A percentile compares a stretch with the other conserved stretches of the same genome.
phyloP scores from a whole-genome alignment of 2,888 invertebrate genomes.

The Ecdyonurus torrentis region DNA sequence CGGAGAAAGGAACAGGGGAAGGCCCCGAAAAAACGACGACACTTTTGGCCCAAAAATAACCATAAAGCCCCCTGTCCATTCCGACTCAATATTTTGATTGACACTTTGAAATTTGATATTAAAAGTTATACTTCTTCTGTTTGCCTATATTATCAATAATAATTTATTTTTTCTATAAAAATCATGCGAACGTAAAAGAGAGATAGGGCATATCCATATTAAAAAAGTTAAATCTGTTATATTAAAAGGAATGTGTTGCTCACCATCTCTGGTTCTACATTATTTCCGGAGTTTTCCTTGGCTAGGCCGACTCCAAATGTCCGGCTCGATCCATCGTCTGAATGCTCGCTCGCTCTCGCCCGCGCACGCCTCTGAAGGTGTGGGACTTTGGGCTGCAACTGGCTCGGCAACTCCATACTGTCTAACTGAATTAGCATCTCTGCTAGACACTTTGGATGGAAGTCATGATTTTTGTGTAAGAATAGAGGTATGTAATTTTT shows the following conservation, averaged over 20 bases:
- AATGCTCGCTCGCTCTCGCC: not conserved
- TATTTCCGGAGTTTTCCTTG: not conserved
- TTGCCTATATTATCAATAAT: constrained; percentile 13
- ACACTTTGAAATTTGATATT: constrained; percentile 16
- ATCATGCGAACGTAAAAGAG: constrained; percentile 11
- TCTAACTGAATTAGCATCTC: not conserved
- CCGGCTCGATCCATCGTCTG: not conserved
- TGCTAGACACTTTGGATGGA: not conserved
- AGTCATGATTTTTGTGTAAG: not conserved
- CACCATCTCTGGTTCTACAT: not conserved
- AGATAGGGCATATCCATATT: constrained; percentile 5
- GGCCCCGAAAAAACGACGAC: constrained; percentile 19
- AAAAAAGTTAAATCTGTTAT: not conserved
- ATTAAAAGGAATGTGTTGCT: not conserved
- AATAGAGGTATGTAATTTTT: not conserved
- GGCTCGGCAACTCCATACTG: not conserved
- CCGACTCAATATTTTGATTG: constrained; percentile 15
- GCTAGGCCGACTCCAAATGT: not conserved
- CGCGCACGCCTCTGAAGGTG: not conserved
- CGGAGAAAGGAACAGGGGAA: constrained; percentile 18
- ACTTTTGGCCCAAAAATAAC: constrained; percentile 26
- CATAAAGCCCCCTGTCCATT: constrained; percentile 22
- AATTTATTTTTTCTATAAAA: constrained; percentile 10
- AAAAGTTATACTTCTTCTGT: constrained; percentile 14
- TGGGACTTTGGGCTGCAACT: not conserved